These are phyloP conservation scores for Halcyon badia DNA, from an alignment of 2,797 vertebrate genomes.

Conservation along the genomic window DNA sequence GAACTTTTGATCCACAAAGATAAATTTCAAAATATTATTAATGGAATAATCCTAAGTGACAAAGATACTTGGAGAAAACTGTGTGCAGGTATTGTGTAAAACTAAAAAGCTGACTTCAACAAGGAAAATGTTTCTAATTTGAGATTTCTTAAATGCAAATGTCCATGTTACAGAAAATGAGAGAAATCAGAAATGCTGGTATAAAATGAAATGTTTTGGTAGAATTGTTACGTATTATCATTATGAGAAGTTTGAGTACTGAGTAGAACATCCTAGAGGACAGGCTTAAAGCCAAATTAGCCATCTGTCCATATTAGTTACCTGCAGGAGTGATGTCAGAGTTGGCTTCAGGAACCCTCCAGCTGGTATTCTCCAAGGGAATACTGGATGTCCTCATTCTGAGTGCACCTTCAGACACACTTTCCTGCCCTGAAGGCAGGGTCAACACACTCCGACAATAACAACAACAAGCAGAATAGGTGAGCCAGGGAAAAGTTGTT, in stretches of 20 bases:
- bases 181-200: not conserved
- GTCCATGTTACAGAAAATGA: not conserved
- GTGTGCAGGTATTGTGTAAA: not conserved
- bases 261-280: not conserved
- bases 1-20: not conserved
- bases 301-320: not conserved
- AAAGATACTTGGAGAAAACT: not conserved
- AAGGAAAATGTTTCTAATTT: not conserved
- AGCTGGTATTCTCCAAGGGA: not conserved
- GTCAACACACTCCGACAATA: not conserved
- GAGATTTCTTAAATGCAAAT: not conserved
- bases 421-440: not conserved
- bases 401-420: not conserved
- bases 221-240: not conserved
- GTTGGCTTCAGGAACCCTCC: not conserved
- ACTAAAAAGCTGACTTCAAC: not conserved
- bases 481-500: not conserved
- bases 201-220: not conserved
- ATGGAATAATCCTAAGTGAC: not conserved
- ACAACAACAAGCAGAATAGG: not conserved
- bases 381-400: not conserved
- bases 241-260: not conserved
- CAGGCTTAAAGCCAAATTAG: not conserved
- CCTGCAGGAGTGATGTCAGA: not conserved
- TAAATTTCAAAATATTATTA: constrained; percentile 1